Percentiles rank a stretch among this genome's conserved stretches.
Evolutionary conservation across 1,140 invertebrate species (phyloP).

Genomic region (Euura saliciscinereae): DNA sequence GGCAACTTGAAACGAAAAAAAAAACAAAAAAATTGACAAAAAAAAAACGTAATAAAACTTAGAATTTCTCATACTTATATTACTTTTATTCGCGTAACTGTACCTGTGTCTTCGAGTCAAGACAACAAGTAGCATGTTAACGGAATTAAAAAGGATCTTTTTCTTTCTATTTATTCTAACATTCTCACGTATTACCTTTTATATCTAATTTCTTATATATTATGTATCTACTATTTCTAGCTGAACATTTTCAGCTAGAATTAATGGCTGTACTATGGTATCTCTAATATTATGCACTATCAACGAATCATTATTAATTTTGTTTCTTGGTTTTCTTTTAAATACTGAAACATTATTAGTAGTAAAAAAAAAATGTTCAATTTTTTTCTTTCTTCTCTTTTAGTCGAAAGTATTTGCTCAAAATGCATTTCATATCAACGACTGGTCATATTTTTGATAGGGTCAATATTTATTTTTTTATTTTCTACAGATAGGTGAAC

Average conservation of each 20-base stretch:
- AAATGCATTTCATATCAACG: conserved; percentile 16
- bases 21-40: background rate
- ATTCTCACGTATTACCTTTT: no score
- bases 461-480: background rate
- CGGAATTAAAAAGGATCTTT: background rate
- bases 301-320: conserved; percentile 25
- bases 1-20: conserved; percentile 1
- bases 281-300: conserved; percentile 22
- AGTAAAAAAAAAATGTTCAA: background rate
- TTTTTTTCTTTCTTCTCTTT: background rate
- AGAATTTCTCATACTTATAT: no score
- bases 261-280: conserved; percentile 24
- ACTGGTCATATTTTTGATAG: background rate
- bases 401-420: conserved; percentile 8
- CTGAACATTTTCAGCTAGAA: conserved; percentile 15
- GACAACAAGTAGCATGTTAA: conserved; percentile 15
- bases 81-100: conserved; percentile 5
- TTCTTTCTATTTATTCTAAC: conserved; percentile 11
- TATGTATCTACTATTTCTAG: conserved; percentile 8
- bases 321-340: conserved; percentile 14
- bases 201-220: conserved; percentile 2
- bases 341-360: conserved; percentile 12
- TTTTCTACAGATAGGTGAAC: conserved; percentile 20
- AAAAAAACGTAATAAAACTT: no score
- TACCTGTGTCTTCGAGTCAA: conserved; percentile 12